These are phyloP conservation scores for Orgyia antiqua DNA, from an alignment of 2,888 invertebrate species.

Conservation along the genomic window DNA sequence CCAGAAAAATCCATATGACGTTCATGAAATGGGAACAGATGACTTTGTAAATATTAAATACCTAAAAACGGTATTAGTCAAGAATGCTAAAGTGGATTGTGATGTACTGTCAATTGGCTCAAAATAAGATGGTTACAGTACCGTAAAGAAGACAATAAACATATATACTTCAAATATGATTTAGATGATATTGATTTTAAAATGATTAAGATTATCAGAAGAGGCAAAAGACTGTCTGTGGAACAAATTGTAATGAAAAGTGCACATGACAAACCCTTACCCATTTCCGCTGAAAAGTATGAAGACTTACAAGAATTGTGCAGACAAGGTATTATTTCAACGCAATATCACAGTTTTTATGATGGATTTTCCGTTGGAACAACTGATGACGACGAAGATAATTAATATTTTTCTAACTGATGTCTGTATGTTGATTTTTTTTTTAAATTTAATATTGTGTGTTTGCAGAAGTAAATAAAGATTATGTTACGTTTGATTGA, in stretches of 20 bases:
- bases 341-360: constrained; percentile 8
- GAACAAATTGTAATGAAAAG: constrained; percentile 8
- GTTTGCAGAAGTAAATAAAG: background rate
- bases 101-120: constrained; percentile 1
- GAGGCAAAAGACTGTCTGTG: constrained; percentile 7
- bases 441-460: background rate
- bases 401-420: constrained; percentile 5
- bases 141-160: background rate
- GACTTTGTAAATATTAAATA: too few species aligned
- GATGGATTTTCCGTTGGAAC: constrained; percentile 8
- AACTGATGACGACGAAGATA: constrained; percentile 6
- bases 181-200: constrained; percentile 9
- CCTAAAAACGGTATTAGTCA: background rate
- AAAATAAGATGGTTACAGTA: background rate
- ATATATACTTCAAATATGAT: constrained; percentile 9
- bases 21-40: too few species aligned
- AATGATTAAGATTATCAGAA: constrained; percentile 10
- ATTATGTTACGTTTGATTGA: background rate
- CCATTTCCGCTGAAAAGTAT: constrained; percentile 9
- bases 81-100: constrained; percentile 8
- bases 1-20: too few species aligned
- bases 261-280: constrained; percentile 7
- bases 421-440: too few species aligned
- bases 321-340: constrained; percentile 10
- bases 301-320: constrained; percentile 11